Evolutionary conservation across 2,113 vertebrate genomes (phyloP).

Genomic region (Daubentonia madagascariensis): DNA sequence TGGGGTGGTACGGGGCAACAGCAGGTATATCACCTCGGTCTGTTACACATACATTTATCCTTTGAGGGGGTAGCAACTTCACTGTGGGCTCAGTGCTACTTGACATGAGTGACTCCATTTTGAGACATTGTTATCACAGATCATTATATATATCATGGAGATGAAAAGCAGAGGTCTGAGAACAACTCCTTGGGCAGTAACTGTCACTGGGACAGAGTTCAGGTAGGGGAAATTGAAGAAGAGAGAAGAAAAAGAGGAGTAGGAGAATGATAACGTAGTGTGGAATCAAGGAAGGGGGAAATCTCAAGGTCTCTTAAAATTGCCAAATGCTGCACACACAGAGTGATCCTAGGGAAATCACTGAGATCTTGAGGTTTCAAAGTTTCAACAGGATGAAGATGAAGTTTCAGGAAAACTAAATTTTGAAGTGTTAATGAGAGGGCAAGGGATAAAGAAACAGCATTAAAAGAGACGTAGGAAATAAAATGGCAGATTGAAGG

Average conservation of each 20-base stretch:
- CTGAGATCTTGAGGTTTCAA: neutral
- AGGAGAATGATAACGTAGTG: neutral
- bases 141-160: neutral
- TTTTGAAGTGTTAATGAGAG: neutral
- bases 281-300: neutral
- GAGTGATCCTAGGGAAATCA: neutral
- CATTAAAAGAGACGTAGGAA: neutral
- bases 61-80: neutral
- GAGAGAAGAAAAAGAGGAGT: neutral
- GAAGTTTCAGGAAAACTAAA: neutral
- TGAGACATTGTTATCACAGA: neutral
- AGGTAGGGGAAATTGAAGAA: neutral
- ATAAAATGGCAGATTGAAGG: neutral
- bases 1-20: neutral
- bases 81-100: neutral
- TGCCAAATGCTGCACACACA: neutral
- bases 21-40: neutral
- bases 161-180: neutral
- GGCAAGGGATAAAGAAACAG: neutral
- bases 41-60: neutral
- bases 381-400: neutral
- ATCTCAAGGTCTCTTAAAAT: neutral
- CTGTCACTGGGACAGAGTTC: neutral
- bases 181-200: neutral
- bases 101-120: neutral